phyloP scores from a whole-genome alignment of 2,888 invertebrate species.

The Brassicogethes aeneus region DNA sequence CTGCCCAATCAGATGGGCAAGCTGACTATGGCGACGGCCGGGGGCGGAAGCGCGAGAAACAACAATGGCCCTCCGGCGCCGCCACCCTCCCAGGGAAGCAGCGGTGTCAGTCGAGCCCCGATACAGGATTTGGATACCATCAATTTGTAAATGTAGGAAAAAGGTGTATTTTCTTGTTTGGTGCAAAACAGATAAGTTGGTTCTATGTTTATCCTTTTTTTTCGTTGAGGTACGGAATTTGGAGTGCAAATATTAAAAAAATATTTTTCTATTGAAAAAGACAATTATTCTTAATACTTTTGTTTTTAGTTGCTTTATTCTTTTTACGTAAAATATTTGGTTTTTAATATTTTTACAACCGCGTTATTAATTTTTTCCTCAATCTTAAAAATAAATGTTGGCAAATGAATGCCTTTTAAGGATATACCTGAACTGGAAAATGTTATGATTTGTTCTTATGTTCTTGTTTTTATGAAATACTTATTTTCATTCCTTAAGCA shows the following conservation, averaged over 20 bases:
- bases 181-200: slow-evolving; percentile 1
- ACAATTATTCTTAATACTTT: no score
- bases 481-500: not conserved
- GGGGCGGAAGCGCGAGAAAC: slow-evolving; percentile 14
- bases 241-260: not conserved
- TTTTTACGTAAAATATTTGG: no score
- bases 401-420: no score
- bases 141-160: slow-evolving; percentile 45
- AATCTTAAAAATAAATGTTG: no score
- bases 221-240: no score
- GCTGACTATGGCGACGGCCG: slow-evolving; percentile 34
- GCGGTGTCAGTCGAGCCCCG: slow-evolving; percentile 45
- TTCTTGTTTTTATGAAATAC: no score
- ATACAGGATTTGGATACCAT: slow-evolving; percentile 66
- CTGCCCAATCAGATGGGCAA: slow-evolving; percentile 61
- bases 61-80: slow-evolving; percentile 25
- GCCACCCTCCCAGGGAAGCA: slow-evolving; percentile 29
- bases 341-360: not conserved
- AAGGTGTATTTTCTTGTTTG: slow-evolving; percentile 11
- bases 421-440: no score
- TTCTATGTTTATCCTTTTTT: no score
- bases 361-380: no score
- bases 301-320: no score
- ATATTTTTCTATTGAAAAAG: no score
- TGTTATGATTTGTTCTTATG: no score